Base-by-base conservation (phyloP, 2,797 vertebrate genomes). In the Nannoperca australis region DNA sequence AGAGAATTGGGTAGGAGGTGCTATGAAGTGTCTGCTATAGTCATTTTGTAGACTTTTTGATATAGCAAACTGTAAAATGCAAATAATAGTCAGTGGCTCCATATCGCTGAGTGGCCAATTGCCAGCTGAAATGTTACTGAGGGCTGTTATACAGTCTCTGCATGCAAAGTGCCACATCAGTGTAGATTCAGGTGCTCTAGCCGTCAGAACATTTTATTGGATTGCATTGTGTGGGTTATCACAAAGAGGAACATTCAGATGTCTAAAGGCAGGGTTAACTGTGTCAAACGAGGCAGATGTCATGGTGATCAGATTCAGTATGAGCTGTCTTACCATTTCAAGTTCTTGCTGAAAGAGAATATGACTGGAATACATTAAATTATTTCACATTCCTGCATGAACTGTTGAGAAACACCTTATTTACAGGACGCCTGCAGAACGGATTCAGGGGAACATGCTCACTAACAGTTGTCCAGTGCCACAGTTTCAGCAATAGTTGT, bases 41-140 rank as follows among this genome's bases (percentile, higher is more conserved):
- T 54, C 30, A 0, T 68, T 70, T 14, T 78, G 45, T 70, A 4
- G 30, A 60, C 44, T 40, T 63, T 79, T 75, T 66, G 9, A 79
- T 78, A 60, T 44, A 79, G 77, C 72, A 67, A 84, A 85, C 83
- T 81, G 60, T 70, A 56, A 81, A 88, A 92, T 92, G 87, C 85
- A 91, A 92, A 92, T 89, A 40, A 78, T 67, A 58, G 54, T 65
- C 49, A 36, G 62, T 70, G 53, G 78, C 56, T 81, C 49, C 70
- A 62, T 85, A 84, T 92, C 80, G 81, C 18, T 74, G 55, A 90
- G 85, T 83, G 78, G 81, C 74, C 81, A 70, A 82, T 89, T 79
- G 45, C 72, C 74, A 71, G 69, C 47, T 74, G 44, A 81, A 85
- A 82, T 51, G 78, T 60, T 76, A 59, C 64, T 70, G 70, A 82